Evolutionary conservation across 37 sponge, comb jelly and placozoan genomes (phyloP).

Genomic region (Diacarnus erythraeanus): DNA sequence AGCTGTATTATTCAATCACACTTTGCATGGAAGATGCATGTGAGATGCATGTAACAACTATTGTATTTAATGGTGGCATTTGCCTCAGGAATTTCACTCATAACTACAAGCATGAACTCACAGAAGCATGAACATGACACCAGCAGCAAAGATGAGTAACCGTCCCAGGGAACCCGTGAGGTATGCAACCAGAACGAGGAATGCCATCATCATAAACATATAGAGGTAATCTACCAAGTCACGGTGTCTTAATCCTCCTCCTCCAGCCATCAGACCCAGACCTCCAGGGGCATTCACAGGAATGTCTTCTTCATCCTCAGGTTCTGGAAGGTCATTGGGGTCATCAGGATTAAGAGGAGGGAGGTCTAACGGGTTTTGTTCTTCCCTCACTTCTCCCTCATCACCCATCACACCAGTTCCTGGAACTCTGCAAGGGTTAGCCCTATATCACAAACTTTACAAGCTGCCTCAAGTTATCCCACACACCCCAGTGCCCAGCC

Average conservation of each 20-base stretch:
- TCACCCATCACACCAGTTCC: neutral
- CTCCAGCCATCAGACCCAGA: constrained; percentile 14
- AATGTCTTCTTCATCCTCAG: constrained; percentile 8
- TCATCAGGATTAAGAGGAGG: constrained; percentile 1
- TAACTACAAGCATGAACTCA: too few species aligned
- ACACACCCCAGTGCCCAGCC: too few species aligned
- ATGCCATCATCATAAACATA: constrained; percentile 48
- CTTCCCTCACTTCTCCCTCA: constrained; percentile 1
- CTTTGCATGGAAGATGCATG: too few species aligned
- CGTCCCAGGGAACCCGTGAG: constrained; percentile 61
- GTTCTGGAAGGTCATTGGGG: neutral
- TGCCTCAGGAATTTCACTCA: too few species aligned
- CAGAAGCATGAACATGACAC: constrained; percentile 65
- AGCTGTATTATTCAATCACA: too few species aligned
- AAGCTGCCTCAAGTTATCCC: too few species aligned
- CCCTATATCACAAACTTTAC: too few species aligned
- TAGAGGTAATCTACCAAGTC: constrained; percentile 76
- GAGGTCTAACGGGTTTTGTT: neutral
- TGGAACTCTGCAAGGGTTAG: neutral
- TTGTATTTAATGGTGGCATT: too few species aligned
- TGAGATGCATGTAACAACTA: too few species aligned
- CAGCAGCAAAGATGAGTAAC: constrained; percentile 59
- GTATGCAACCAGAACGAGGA: constrained; percentile 70
- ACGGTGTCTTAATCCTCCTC: neutral
- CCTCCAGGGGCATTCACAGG: constrained; percentile 41